Conservation (phyloP, 2,797 vertebrate genomes). For the Micromesistius poutassou region DNA sequence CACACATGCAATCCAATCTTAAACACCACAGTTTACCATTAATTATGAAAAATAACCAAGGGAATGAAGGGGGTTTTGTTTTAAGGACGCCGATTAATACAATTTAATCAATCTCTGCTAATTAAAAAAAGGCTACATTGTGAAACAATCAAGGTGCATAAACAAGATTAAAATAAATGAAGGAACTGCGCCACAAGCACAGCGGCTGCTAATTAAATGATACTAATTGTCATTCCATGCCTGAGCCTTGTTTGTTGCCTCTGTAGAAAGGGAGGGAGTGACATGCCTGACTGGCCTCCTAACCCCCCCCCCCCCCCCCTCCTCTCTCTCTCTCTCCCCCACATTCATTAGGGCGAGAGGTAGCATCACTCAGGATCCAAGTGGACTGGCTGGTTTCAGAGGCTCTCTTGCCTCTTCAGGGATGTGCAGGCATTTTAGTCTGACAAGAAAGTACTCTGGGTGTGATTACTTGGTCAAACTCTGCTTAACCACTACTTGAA, state of each 20-base stretch:
- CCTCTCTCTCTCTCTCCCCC: background rate
- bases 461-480: background rate
- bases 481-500: background rate
- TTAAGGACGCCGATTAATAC: conserved; percentile 72
- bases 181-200: conserved; percentile 57
- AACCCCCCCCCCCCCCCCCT: conserved; percentile 28
- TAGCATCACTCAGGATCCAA: background rate
- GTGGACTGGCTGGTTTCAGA: background rate
- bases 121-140: conserved; percentile 72
- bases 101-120: conserved; percentile 74
- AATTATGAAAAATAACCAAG: conserved; percentile 73
- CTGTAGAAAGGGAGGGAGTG: conserved; percentile 43
- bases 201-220: conserved; percentile 67
- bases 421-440: background rate
- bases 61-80: conserved; percentile 44
- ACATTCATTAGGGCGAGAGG: background rate
- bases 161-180: conserved; percentile 78
- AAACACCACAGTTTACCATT: conserved; percentile 43
- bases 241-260: conserved; percentile 57
- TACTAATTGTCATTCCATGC: conserved; percentile 71
- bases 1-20: background rate
- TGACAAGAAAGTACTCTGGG: background rate
- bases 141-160: conserved; percentile 73
- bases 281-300: conserved; percentile 39
- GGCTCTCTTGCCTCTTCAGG: background rate